phyloP scores from a whole-genome alignment of 2,797 vertebrate genomes.

The Nasua narica region DNA sequence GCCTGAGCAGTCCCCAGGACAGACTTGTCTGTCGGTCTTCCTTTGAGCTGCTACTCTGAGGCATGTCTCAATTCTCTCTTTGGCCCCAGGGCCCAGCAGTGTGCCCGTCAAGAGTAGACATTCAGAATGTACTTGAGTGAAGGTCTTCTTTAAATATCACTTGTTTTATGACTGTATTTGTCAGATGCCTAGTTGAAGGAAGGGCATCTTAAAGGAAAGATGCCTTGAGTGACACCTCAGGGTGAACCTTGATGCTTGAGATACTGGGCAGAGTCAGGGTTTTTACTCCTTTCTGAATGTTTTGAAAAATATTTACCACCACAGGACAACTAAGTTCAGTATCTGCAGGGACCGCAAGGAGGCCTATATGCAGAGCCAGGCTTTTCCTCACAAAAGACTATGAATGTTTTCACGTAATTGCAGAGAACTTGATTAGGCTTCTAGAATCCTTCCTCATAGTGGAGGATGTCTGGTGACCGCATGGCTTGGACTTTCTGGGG shows the following conservation, averaged over 20 bases:
- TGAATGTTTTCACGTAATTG: slow-evolving; percentile 14
- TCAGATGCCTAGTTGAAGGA: neutral
- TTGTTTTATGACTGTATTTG: neutral
- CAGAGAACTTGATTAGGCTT: slow-evolving; percentile 40
- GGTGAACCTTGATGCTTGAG: neutral
- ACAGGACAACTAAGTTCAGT: neutral
- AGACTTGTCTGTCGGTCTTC: neutral
- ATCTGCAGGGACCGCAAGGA: neutral
- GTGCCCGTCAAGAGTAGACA: neutral
- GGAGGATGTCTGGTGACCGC: slow-evolving; percentile 40
- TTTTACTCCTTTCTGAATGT: slow-evolving; percentile 21
- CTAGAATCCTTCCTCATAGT: slow-evolving; percentile 2
- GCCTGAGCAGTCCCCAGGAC: neutral
- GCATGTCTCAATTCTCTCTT: neutral
- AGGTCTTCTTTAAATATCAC: neutral
- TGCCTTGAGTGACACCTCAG: neutral
- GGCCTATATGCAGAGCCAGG: neutral
- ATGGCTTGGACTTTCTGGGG: slow-evolving; percentile 36
- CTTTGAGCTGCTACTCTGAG: neutral
- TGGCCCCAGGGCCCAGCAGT: neutral
- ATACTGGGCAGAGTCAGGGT: neutral
- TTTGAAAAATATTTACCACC: slow-evolving; percentile 28
- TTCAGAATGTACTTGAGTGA: neutral
- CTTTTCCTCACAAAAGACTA: neutral
- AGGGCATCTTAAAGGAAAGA: neutral